phyloP scores from a whole-genome alignment of 2,888 invertebrate genomes.

The Notodromas monacha region DNA sequence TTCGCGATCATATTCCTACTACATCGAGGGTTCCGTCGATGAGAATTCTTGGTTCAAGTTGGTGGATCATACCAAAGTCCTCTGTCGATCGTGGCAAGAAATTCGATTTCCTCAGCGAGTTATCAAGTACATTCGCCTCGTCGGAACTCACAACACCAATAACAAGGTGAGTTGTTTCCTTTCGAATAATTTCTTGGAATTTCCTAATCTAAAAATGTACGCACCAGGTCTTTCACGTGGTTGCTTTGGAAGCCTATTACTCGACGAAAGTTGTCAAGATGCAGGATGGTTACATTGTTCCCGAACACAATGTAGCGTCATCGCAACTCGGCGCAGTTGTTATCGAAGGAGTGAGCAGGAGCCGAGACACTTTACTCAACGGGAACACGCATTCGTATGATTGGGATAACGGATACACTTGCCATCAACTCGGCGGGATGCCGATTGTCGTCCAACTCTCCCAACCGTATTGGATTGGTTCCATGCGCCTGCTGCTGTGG shows the following conservation, averaged over 20 bases:
- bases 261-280: conserved; percentile 39
- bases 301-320: conserved; percentile 71
- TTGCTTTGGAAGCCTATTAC: conserved; percentile 62
- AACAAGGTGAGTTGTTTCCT: no score
- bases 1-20: conserved; percentile 53
- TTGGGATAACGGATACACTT: conserved; percentile 95
- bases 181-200: no score
- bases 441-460: conserved; percentile 75
- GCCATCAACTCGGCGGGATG: conserved; percentile 76
- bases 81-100: conserved; percentile 85
- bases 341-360: conserved; percentile 73
- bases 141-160: conserved; percentile 73
- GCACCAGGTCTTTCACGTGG: conserved; percentile 75
- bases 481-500: conserved; percentile 73
- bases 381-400: conserved; percentile 81
- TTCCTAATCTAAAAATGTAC: no score
- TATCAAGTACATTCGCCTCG: conserved; percentile 28
- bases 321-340: conserved; percentile 54
- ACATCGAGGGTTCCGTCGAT: conserved; percentile 56
- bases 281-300: conserved; percentile 22
- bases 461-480: conserved; percentile 72
- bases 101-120: conserved; percentile 66
- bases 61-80: conserved; percentile 61
- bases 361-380: conserved; percentile 72
- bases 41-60: conserved; percentile 76